Conservation (phyloP, 2,888 invertebrate species). For the Petrophora chlorosata region DNA sequence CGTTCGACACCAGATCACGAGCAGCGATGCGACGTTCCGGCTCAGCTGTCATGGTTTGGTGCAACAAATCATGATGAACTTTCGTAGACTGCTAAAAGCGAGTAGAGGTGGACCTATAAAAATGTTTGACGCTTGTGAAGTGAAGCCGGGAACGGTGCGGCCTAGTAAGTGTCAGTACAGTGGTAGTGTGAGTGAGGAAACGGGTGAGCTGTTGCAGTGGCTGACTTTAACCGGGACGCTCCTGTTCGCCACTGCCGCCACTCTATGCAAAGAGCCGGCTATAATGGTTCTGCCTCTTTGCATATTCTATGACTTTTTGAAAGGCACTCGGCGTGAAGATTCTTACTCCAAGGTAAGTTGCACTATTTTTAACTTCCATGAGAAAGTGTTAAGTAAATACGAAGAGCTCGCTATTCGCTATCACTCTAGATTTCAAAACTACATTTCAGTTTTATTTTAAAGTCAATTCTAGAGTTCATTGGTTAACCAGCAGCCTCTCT, state of each 20-base stretch:
- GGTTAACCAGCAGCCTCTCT: too few species aligned
- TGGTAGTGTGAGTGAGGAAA: constrained; percentile 72
- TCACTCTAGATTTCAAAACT: neutral
- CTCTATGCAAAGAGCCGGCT: constrained; percentile 98
- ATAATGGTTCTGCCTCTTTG: constrained; percentile 96
- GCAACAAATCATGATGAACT: constrained; percentile 74
- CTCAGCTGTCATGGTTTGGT: constrained; percentile 74
- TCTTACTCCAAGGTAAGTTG: constrained; percentile 82
- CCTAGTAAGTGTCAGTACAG: constrained; percentile 68
- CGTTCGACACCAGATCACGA: constrained; percentile 52
- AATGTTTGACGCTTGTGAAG: constrained; percentile 66
- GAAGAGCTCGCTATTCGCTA: neutral
- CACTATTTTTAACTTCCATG: constrained; percentile 27
- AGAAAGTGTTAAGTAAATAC: constrained; percentile 19
- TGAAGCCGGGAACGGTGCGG: constrained; percentile 59
- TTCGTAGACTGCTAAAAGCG: constrained; percentile 69
- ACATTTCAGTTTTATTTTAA: constrained; percentile 6
- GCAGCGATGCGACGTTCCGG: constrained; percentile 65
- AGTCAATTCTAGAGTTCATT: too few species aligned
- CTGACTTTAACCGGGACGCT: constrained; percentile 85
- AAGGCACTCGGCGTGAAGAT: constrained; percentile 78
- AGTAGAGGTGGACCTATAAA: constrained; percentile 71
- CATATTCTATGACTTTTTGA: constrained; percentile 92
- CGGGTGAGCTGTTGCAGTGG: constrained; percentile 76
- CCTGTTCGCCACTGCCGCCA: constrained; percentile 89